phyloP scores from a whole-genome alignment of 2,888 invertebrate species.

The Agonopterix heracliana region DNA sequence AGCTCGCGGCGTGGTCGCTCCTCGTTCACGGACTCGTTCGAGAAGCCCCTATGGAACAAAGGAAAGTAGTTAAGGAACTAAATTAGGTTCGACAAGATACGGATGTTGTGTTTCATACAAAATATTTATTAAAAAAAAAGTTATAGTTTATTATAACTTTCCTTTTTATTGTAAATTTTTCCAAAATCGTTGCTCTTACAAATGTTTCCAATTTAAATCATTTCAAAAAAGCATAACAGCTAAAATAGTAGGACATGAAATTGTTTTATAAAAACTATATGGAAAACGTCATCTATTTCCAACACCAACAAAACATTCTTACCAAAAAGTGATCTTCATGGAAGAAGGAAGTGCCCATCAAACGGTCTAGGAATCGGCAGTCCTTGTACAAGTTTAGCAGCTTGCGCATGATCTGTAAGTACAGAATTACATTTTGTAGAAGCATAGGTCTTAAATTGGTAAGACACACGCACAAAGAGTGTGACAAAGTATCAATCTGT shows the following conservation, averaged over 20 bases:
- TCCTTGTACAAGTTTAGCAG: slow-evolving; percentile 89
- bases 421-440: neutral
- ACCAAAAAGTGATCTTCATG: slow-evolving; percentile 88
- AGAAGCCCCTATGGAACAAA: slow-evolving; percentile 76
- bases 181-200: too few species aligned
- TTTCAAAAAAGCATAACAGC: too few species aligned
- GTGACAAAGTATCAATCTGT: too few species aligned
- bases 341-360: slow-evolving; percentile 91
- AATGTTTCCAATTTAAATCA: too few species aligned
- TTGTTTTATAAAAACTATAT: too few species aligned
- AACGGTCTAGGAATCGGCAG: slow-evolving; percentile 89
- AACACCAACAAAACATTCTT: slow-evolving; percentile 19
- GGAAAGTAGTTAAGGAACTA: neutral
- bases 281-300: too few species aligned
- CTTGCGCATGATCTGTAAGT: slow-evolving; percentile 82
- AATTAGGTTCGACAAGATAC: neutral
- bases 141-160: too few species aligned
- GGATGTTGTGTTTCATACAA: too few species aligned
- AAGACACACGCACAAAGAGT: neutral
- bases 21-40: slow-evolving; percentile 84
- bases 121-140: too few species aligned
- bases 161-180: too few species aligned
- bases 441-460: neutral
- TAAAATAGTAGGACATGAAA: too few species aligned
- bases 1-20: slow-evolving; percentile 76